These are phyloP conservation scores for Eurystomus gularis DNA, from an alignment of 2,113 vertebrate genomes.

Conservation along the genomic window DNA sequence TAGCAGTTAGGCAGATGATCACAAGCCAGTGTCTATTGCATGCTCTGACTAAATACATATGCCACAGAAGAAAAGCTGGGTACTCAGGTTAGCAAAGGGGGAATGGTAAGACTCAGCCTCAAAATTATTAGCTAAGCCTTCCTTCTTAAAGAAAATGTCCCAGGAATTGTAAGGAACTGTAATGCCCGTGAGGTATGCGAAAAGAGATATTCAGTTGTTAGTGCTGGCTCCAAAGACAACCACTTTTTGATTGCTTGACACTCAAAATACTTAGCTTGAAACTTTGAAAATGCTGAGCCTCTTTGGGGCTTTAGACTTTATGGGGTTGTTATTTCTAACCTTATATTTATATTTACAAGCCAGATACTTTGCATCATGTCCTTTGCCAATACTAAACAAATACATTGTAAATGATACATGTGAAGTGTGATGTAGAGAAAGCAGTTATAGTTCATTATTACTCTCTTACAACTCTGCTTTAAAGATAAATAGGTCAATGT, in stretches of 20 bases:
- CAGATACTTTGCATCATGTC: neutral
- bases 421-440: slow-evolving; percentile 15
- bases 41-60: neutral
- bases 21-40: neutral
- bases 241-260: neutral
- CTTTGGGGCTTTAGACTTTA: neutral
- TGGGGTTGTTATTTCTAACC: neutral
- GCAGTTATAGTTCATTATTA: slow-evolving; percentile 29
- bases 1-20: neutral
- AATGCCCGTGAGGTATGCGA: neutral
- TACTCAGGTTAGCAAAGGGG: neutral
- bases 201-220: neutral
- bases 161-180: neutral
- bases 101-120: neutral
- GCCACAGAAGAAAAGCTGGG: neutral
- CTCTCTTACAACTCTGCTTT: slow-evolving; percentile 36
- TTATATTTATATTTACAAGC: neutral
- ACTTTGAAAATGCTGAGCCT: neutral
- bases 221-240: neutral
- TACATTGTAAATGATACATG: neutral
- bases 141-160: neutral
- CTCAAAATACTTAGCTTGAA: neutral
- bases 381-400: slow-evolving; percentile 31
- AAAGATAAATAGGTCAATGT: slow-evolving; percentile 61
- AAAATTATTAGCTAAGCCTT: neutral